These are phyloP conservation scores for Micronycteris hirsuta DNA, from an alignment of 2,113 vertebrate species.

Conservation along the genomic window DNA sequence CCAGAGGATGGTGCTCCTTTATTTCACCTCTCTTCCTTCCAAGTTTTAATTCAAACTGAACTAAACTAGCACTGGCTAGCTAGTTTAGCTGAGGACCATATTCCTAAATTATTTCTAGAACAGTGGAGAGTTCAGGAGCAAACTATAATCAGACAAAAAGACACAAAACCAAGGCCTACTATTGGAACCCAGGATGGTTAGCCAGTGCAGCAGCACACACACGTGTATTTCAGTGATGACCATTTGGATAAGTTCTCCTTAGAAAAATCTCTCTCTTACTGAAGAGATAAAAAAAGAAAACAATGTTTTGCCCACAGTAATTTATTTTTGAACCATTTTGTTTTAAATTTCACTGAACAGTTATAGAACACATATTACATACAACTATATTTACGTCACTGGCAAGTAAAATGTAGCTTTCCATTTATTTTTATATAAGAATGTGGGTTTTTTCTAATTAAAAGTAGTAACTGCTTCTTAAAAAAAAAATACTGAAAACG, in stretches of 20 bases:
- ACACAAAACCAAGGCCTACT: neutral
- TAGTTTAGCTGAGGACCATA: neutral
- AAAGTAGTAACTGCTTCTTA: neutral
- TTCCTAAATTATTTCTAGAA: neutral
- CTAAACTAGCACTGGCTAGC: neutral
- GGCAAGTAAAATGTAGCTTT: constrained; percentile 33
- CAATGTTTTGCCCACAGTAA: neutral
- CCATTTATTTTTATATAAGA: neutral
- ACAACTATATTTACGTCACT: neutral
- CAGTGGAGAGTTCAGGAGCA: neutral
- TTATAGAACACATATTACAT: neutral
- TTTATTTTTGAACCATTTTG: neutral
- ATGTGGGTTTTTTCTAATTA: neutral
- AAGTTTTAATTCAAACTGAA: too few species aligned
- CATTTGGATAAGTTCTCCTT: neutral
- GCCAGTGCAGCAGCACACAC: neutral
- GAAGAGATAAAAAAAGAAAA: neutral
- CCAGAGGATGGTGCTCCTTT: neutral
- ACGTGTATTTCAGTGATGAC: neutral
- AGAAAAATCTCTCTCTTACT: neutral
- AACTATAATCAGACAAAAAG: neutral
- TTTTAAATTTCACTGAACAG: constrained; percentile 24
- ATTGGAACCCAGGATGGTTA: neutral
- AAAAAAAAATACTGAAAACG: constrained; percentile 2
- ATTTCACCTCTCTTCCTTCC: neutral